Evolutionary conservation across 2,888 invertebrate genomes (phyloP), one percentile per base, ranked within the genome.

Genomic region (Eupeodes luniger): DNA sequence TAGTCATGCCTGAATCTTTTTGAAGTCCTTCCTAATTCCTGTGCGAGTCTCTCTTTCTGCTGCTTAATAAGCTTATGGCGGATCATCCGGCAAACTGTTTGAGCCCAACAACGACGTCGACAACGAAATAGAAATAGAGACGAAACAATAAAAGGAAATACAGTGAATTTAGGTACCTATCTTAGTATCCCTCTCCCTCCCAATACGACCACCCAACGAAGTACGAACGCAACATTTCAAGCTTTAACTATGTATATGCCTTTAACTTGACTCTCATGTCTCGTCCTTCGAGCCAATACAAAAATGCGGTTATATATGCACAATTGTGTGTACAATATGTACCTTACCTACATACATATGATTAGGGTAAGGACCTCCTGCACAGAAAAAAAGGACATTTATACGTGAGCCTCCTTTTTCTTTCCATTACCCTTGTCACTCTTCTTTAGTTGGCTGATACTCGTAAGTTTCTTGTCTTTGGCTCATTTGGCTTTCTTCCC

Each of bases 61-160:
- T 78, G 47, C 78, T 81, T 88, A 88, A 85, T 88, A 88, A 81
- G 88, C 88, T 88, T 88, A 40, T 40, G 85, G 81, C 49, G 85
- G 74, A 81, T 85, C 74, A 88, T 85, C 85, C 81, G 51, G 59
- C 74, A 85, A 88, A 85, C 78, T 74, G 69, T 81, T 74, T 47
- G 69, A 81, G 81, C 77, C 81, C 53, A n/a, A 51, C 67, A 7
- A 51, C 27, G 51, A 51, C 27, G 5, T 12, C 6, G 47, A 57
- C 34, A 57, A 57, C 49, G 36, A 74, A 36, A 57, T 34, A n/a
- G 27, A 57, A 75, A 82, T 53, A 66, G 44, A 66, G 62, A n/a
- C 12, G n/a, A 53, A 70, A 70, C 57, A 77, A 61, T 67, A 27
- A 49, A 53, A 12, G 14, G 64, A 62, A 79, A 34, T 51, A 51